phyloP scores from a whole-genome alignment of 2,888 invertebrate genomes.

The Oligia fasciuncula region DNA sequence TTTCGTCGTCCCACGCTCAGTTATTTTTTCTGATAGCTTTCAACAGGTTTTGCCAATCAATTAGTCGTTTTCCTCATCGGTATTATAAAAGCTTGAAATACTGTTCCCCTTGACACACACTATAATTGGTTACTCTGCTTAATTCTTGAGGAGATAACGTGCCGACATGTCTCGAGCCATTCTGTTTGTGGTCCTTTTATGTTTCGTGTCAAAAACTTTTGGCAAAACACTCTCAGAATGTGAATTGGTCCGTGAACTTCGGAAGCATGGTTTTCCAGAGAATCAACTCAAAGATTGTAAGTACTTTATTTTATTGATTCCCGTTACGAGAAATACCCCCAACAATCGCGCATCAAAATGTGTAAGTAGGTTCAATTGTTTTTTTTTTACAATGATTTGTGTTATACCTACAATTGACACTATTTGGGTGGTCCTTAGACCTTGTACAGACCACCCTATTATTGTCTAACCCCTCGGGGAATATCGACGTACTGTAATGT shows the following conservation, averaged over 20 bases:
- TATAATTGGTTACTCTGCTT: conserved; percentile 57
- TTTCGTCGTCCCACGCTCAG: conserved; percentile 18
- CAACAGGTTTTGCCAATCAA: conserved; percentile 69
- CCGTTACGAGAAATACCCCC: not conserved
- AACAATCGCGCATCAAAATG: not conserved
- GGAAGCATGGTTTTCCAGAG: conserved; percentile 73
- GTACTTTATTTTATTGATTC: conserved; percentile 48
- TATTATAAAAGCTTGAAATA: conserved; percentile 62
- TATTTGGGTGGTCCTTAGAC: not conserved
- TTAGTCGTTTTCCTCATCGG: conserved; percentile 64
- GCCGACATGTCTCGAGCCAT: conserved; percentile 68
- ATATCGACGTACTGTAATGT: not conserved
- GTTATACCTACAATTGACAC: not conserved
- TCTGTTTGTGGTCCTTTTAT: conserved; percentile 54
- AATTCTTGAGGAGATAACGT: conserved; percentile 61
- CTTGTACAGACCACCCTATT: not conserved
- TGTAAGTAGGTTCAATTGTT: not conserved
- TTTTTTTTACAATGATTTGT: not conserved
- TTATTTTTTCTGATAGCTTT: conserved; percentile 44
- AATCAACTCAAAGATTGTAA: conserved; percentile 76
- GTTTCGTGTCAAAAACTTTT: conserved; percentile 49
- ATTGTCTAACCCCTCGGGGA: not conserved
- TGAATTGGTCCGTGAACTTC: conserved; percentile 72
- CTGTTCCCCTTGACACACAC: conserved; percentile 72
- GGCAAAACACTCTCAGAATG: conserved; percentile 71